These are phyloP conservation scores for Cyanoderma ruficeps DNA, from an alignment of 2,113 vertebrate genomes.

Conservation along the genomic window DNA sequence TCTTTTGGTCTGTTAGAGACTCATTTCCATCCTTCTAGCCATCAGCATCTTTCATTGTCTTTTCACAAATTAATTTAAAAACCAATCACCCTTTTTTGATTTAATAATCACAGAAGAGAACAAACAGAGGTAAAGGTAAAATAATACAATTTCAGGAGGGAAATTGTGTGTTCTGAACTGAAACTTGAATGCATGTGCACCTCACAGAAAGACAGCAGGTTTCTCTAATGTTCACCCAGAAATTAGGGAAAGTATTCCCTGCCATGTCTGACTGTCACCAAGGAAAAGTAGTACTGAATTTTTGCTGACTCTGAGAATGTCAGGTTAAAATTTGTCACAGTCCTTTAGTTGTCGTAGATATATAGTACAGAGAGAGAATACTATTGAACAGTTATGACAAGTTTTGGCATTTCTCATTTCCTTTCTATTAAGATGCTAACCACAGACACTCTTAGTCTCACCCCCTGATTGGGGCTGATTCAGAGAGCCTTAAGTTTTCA, in stretches of 20 bases:
- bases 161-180: not conserved
- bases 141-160: not conserved
- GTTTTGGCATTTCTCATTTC: constrained; percentile 9
- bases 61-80: constrained; percentile 31
- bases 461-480: not conserved
- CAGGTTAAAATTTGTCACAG: not conserved
- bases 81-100: not conserved
- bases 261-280: not conserved
- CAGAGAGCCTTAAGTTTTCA: not conserved
- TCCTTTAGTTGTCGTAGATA: not conserved
- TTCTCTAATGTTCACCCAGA: not conserved
- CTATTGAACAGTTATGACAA: not conserved
- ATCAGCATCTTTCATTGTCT: not conserved
- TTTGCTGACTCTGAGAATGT: not conserved
- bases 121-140: not conserved
- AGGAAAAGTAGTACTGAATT: not conserved
- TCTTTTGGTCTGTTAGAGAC: not conserved
- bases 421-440: not conserved
- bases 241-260: not conserved
- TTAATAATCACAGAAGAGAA: not conserved
- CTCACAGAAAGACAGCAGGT: not conserved
- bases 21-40: not conserved
- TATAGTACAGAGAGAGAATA: not conserved
- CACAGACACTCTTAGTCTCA: not conserved
- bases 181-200: not conserved